phyloP scores from a whole-genome alignment of 1,140 invertebrate genomes.

The Drosophila dunni region DNA sequence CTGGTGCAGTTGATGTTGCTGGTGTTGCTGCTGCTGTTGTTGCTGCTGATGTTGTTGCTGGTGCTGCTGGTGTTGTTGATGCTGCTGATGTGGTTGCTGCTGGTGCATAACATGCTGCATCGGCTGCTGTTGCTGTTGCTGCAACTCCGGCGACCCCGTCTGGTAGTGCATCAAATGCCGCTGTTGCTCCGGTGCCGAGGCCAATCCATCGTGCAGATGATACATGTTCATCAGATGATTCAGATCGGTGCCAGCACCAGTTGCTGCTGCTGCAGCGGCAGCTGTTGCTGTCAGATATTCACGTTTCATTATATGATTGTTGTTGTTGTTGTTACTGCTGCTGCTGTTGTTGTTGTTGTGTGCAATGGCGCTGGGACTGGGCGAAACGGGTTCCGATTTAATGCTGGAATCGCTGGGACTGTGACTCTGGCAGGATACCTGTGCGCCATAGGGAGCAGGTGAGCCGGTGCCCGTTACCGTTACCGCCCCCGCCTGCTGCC shows the following conservation, averaged over 20 bases:
- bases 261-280: conserved; percentile 71
- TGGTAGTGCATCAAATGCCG: conserved; percentile 84
- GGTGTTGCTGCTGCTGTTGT: conserved; percentile 75
- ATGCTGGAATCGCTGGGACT: conserved; percentile 92
- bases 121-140: conserved; percentile 82
- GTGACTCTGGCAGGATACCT: conserved; percentile 89
- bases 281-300: conserved; percentile 86
- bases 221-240: conserved; percentile 88
- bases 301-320: conserved; percentile 87
- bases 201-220: conserved; percentile 86
- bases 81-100: conserved; percentile 63
- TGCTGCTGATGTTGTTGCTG: conserved; percentile 77
- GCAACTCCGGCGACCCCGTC: conserved; percentile 79
- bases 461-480: conserved; percentile 87
- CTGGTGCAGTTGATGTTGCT: conserved; percentile 85
- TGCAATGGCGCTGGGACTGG: conserved; percentile 85
- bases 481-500: conserved; percentile 86
- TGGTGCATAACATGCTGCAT: conserved; percentile 70
- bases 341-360: conserved; percentile 78
- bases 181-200: conserved; percentile 85
- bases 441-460: conserved; percentile 88
- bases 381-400: conserved; percentile 93
- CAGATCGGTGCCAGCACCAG: conserved; percentile 85
- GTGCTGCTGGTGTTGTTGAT: conserved; percentile 85
- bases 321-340: conserved; percentile 73